A percentile compares a stretch with the other conserved stretches of the same genome.
These are phyloP conservation scores for Tyrophagus putrescentiae DNA, from an alignment of 1,140 invertebrate genomes.

Conservation along the genomic window DNA sequence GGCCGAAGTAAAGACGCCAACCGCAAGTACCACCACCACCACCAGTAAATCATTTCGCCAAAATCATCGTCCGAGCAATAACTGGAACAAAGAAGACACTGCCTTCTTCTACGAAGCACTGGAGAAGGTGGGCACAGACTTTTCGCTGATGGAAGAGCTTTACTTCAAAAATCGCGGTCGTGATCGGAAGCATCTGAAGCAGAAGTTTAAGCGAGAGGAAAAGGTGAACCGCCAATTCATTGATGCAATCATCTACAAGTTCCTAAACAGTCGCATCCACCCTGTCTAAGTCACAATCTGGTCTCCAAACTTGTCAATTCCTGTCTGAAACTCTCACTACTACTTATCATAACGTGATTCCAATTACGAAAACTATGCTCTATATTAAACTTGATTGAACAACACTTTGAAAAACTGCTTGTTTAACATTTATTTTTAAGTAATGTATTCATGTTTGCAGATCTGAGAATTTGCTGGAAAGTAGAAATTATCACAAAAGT, in stretches of 20 bases:
- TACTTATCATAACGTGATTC: too few relatives aligned
- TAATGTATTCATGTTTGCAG: too few relatives aligned
- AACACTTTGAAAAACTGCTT: too few relatives aligned
- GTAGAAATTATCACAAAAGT: too few relatives aligned
- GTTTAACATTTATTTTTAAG: too few relatives aligned
- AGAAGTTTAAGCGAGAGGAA: constrained; percentile 55
- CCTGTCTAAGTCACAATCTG: too few relatives aligned
- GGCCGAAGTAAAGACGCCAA: background rate
- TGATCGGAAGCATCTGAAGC: constrained; percentile 58
- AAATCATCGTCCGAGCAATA: background rate
- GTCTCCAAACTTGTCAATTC: too few relatives aligned
- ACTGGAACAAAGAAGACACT: constrained; percentile 43
- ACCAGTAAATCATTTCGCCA: constrained; percentile 12
- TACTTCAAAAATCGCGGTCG: constrained; percentile 47
- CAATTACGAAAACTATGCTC: too few relatives aligned
- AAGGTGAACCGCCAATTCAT: constrained; percentile 40
- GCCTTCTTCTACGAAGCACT: constrained; percentile 72
- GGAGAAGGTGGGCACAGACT: constrained; percentile 71
- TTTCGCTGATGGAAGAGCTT: constrained; percentile 65
- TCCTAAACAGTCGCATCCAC: too few relatives aligned
- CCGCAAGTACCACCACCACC: background rate
- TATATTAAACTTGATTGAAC: too few relatives aligned
- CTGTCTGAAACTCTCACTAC: too few relatives aligned
- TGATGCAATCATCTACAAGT: constrained; percentile 30
- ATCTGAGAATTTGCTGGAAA: too few relatives aligned